phyloP scores from a whole-genome alignment of 2,888 invertebrate genomes.

The Alentia gelatinosa region DNA sequence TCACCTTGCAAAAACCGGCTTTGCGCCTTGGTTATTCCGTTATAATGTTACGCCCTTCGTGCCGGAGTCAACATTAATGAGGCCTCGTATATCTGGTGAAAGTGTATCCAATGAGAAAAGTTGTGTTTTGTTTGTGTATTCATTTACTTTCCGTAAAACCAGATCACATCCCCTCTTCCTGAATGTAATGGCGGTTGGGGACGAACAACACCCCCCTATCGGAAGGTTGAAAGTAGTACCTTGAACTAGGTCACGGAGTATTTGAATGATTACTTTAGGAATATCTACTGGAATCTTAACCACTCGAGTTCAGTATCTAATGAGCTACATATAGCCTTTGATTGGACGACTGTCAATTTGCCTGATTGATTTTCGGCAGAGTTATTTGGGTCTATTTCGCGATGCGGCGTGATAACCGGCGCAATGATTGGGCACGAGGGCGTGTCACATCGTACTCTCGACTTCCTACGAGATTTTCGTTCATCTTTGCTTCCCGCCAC shows the following conservation, averaged over 20 bases:
- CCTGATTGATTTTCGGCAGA: neutral
- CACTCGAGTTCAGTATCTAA: too few species aligned
- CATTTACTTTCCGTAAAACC: conserved; percentile 46
- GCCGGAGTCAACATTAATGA: neutral
- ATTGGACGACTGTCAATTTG: too few species aligned
- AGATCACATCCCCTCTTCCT: conserved; percentile 45
- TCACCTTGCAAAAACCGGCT: conserved; percentile 53
- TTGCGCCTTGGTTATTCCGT: neutral
- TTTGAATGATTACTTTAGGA: neutral
- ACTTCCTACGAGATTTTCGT: neutral
- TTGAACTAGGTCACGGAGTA: neutral
- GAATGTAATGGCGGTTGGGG: conserved; percentile 53
- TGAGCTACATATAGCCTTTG: too few species aligned
- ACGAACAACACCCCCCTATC: conserved; percentile 25
- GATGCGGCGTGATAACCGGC: conserved; percentile 14
- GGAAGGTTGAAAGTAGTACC: conserved; percentile 44
- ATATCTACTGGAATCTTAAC: too few species aligned
- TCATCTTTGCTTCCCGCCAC: neutral
- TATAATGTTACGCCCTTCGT: neutral
- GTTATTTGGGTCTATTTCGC: neutral
- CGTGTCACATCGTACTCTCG: conserved; percentile 49
- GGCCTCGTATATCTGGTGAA: neutral
- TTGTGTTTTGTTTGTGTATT: conserved; percentile 11
- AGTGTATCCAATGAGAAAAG: conserved; percentile 7
- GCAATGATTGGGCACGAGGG: conserved; percentile 16